Conservation (phyloP, 1,140 invertebrate species). For the Lordiphosa stackelbergi region DNA sequence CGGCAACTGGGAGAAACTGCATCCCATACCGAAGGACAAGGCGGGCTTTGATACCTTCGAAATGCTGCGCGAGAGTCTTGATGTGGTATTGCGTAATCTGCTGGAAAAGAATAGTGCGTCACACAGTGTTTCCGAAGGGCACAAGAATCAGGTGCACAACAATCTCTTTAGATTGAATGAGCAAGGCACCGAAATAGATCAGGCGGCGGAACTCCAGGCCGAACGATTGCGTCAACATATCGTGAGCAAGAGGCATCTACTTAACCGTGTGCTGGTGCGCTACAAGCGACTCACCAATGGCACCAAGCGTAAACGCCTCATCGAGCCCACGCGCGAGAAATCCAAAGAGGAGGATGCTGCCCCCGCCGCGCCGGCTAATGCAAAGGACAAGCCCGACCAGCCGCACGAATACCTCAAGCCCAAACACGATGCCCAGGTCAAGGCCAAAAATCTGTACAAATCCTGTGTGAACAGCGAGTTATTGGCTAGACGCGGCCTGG, state of each 20-base stretch:
- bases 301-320: constrained; percentile 49
- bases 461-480: constrained; percentile 90
- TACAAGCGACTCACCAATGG: constrained; percentile 54
- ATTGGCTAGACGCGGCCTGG: constrained; percentile 83
- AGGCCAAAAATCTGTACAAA: constrained; percentile 88
- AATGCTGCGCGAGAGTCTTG: constrained; percentile 87
- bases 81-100: constrained; percentile 83
- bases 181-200: constrained; percentile 38
- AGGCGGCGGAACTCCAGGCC: constrained; percentile 28
- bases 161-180: constrained; percentile 48
- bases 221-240: constrained; percentile 48
- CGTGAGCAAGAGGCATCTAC: constrained; percentile 43
- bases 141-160: constrained; percentile 32
- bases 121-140: constrained; percentile 17
- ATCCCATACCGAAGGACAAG: constrained; percentile 91
- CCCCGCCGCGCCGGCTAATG: neutral
- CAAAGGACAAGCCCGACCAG: constrained; percentile 18
- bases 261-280: constrained; percentile 49
- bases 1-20: constrained; percentile 89
- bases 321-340: constrained; percentile 38
- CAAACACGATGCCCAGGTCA: constrained; percentile 81
- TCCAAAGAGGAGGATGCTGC: constrained; percentile 40
- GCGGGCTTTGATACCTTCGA: constrained; percentile 90
- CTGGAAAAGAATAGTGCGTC: constrained; percentile 77
- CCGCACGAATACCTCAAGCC: constrained; percentile 27